Conservation (phyloP, 2,888 invertebrate genomes). For the Ethmia dodecea region DNA sequence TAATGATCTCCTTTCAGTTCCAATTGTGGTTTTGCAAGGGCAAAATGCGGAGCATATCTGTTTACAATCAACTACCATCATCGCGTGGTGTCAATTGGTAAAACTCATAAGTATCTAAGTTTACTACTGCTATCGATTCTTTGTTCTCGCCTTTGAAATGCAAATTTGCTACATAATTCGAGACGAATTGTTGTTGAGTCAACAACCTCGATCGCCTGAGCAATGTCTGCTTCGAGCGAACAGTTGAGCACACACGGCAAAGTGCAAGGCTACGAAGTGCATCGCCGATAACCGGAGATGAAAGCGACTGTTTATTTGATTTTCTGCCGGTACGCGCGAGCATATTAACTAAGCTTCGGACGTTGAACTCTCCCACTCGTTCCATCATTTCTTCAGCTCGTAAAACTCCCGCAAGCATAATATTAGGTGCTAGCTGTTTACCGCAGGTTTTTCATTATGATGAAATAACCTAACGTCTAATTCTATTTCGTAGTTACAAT, state of each 20-base stretch:
- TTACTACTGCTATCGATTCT: no score
- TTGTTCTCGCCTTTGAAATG: no score
- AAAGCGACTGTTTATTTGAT: conserved; percentile 72
- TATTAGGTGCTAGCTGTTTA: conserved; percentile 16
- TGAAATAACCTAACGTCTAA: background rate
- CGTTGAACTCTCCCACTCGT: conserved; percentile 41
- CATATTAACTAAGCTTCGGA: conserved; percentile 55
- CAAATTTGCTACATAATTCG: conserved; percentile 42
- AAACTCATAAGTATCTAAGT: no score
- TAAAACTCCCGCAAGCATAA: conserved; percentile 34
- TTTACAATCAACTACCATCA: no score
- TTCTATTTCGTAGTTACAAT: no score
- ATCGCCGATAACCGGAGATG: conserved; percentile 69
- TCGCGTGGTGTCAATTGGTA: no score
- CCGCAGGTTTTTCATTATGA: conserved; percentile 1
- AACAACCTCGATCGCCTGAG: conserved; percentile 47
- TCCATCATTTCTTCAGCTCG: conserved; percentile 34
- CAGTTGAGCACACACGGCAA: conserved; percentile 49
- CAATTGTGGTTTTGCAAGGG: no score
- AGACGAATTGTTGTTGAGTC: conserved; percentile 43
- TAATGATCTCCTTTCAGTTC: no score
- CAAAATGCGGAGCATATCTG: no score
- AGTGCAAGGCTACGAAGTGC: conserved; percentile 68
- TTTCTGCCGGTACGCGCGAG: conserved; percentile 52
- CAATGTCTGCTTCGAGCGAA: conserved; percentile 44